Base-by-base conservation (phyloP, 1,140 invertebrate genomes). In the Lucilia cuprina region DNA sequence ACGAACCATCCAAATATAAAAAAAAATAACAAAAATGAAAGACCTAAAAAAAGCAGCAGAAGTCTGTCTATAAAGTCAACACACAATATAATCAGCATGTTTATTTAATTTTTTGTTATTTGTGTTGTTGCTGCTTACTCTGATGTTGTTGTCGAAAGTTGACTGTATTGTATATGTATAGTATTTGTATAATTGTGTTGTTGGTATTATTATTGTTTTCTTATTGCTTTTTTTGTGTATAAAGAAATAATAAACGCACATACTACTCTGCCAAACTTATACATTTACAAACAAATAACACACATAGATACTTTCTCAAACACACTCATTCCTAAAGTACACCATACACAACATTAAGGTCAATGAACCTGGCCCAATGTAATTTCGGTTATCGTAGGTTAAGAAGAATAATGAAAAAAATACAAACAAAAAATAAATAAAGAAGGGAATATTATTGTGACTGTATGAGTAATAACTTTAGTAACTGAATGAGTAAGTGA, bases 301-400 rank as follows among this genome's bases (percentile, higher is more conserved):
- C 19, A 70, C 65, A 21, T 21, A 21, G 7, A 65, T 17, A 70
- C n/a, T 60, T 60, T 60, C 55, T 70, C 65, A 70, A 70, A 70
- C 21, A 21, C n/a, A 70, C 21, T 21, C 21, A 70, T 19, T 70
- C 65, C 25, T 30, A 30, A 21, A 4, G 14, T 60, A n/a, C 7
- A 30, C 25, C 25, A 14, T 60, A n/a, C 14, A n/a, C 80, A 82
- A 84, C 78, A 74, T 60, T 50, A 65, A 75, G 83, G 83, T 83
- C 65, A 75, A 41, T 75, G 83, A 83, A 74, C 83, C 83, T 74
- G 83, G 65, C 65, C 65, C 83, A 83, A 74, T 83, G 83, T 70
- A 83, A 35, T 74, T 83, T 83, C 25, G 83, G 83, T 83, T 83
- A 74, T 74, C 83, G 74, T 83, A 83, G 83, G 83, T 83, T 83